A percentile compares a stretch with the other conserved stretches of the same genome.
These are phyloP conservation scores for Pterostichus madidus DNA, from an alignment of 2,888 invertebrate species.

Conservation along the genomic window DNA sequence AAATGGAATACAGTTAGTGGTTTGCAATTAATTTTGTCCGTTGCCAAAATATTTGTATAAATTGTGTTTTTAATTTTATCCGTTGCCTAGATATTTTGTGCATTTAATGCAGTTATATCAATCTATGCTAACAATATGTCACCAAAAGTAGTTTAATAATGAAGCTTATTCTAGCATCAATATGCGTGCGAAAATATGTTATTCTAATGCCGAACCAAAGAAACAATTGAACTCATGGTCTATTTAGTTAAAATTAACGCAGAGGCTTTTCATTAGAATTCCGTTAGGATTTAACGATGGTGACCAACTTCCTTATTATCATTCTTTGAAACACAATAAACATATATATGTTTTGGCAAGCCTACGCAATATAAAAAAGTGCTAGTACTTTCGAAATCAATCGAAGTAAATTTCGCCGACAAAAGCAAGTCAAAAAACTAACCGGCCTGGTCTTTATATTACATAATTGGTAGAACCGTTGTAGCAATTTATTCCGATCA, in stretches of 20 bases:
- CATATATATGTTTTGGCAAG: neutral
- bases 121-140: too few relatives aligned
- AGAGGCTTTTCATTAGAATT: conserved; percentile 10
- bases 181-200: too few relatives aligned
- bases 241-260: conserved; percentile 28
- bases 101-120: too few relatives aligned
- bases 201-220: too few relatives aligned
- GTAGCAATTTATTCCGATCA: conserved; percentile 32
- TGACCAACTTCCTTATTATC: conserved; percentile 17
- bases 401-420: neutral
- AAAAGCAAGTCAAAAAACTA: neutral
- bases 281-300: conserved; percentile 16
- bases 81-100: too few relatives aligned
- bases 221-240: conserved; percentile 31
- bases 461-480: conserved; percentile 49
- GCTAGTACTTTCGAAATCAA: conserved; percentile 11
- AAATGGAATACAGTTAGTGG: too few relatives aligned
- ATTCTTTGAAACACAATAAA: neutral
- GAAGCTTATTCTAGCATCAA: too few relatives aligned
- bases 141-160: too few relatives aligned
- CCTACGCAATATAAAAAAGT: conserved; percentile 14
- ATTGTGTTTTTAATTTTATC: too few relatives aligned
- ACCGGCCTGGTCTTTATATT: conserved; percentile 6
- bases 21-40: too few relatives aligned
- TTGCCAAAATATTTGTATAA: too few relatives aligned